Base-by-base conservation (phyloP, 2,888 invertebrate species). In the Apamea epomidion region DNA sequence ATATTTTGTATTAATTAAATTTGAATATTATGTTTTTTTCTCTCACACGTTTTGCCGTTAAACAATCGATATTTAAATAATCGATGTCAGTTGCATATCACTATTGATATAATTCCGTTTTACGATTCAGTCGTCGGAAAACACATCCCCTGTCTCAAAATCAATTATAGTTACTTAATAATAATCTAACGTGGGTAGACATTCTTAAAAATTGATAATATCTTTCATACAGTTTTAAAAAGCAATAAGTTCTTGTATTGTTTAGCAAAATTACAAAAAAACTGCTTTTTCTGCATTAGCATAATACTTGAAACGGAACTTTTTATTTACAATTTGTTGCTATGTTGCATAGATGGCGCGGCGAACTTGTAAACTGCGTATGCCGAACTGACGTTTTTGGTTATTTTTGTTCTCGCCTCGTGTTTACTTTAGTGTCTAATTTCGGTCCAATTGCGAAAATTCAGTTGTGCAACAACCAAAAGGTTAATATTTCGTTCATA, bases 331-430 rank as follows among this genome's bases (percentile, higher is more conserved):
- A 90, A 92, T 93, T 95, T 95, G 94, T 95, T 95, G 92, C 91
- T 94, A 90, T 93, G 92, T 93, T 93, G 93, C 92, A 94, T 95
- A 97, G 97, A 97, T 97, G 97, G 97, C 97, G 97, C 95, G 94
- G 93, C 94, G 93, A 93, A 93, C 95, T 95, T 95, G 95, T 95
- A 96, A 96, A 97, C 96, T 97, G 97, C 97, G 96, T 97, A 96
- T 95, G 95, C 95, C 94, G 95, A 95, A 94, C 94, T 97, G 97
- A 97, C 97, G 96, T 97, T 97, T 97, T 97, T 97, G 97, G 97
- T 97, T 97, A 97, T 97, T 97, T 97, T 96, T 96, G 95, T 97
- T 97, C 97, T 97, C 95, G 96, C 97, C 97, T 97, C 97, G 97
- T 97, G 97, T 97, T 97, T 97, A 97, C 97, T 97, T 97, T 97